These are phyloP conservation scores for Neoscelio sp. DNA, from an alignment of 2,888 invertebrate genomes.

Conservation along the genomic window DNA sequence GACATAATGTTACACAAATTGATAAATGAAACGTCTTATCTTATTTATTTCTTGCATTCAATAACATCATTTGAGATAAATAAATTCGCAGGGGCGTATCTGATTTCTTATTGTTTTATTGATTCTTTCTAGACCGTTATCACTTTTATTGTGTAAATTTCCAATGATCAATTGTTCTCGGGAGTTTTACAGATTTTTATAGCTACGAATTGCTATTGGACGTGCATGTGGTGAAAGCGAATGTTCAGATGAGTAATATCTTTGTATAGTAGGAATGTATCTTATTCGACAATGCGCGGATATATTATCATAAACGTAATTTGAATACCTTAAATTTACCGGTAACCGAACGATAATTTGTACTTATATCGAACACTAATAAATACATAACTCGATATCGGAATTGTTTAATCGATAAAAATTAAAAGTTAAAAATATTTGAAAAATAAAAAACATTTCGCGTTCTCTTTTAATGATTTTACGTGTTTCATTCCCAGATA, in stretches of 20 bases:
- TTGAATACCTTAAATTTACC: constrained; percentile 29
- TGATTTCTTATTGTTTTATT: constrained; percentile 67
- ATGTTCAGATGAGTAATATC: constrained; percentile 66
- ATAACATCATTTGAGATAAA: constrained; percentile 57
- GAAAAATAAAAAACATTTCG: too few species aligned
- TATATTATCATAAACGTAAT: constrained; percentile 18
- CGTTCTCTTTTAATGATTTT: not conserved
- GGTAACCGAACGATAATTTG: constrained; percentile 14
- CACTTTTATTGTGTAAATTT: constrained; percentile 64
- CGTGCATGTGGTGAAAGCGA: constrained; percentile 67
- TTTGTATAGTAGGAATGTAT: constrained; percentile 59
- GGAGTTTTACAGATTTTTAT: constrained; percentile 52
- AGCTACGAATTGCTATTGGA: constrained; percentile 42
- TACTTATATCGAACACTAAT: too few species aligned
- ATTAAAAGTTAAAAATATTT: too few species aligned
- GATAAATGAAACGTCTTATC: constrained; percentile 54
- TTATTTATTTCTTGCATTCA: constrained; percentile 50
- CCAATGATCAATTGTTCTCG: constrained; percentile 68
- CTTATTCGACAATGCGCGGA: constrained; percentile 46
- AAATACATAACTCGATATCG: not conserved
- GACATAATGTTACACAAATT: constrained; percentile 43
- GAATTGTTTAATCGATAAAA: not conserved
- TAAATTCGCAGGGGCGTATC: constrained; percentile 64
- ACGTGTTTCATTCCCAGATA: not conserved
- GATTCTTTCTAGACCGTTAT: constrained; percentile 65